Evolutionary conservation across 1,140 invertebrate genomes (phyloP).

Genomic region (Calephelis nemesis): DNA sequence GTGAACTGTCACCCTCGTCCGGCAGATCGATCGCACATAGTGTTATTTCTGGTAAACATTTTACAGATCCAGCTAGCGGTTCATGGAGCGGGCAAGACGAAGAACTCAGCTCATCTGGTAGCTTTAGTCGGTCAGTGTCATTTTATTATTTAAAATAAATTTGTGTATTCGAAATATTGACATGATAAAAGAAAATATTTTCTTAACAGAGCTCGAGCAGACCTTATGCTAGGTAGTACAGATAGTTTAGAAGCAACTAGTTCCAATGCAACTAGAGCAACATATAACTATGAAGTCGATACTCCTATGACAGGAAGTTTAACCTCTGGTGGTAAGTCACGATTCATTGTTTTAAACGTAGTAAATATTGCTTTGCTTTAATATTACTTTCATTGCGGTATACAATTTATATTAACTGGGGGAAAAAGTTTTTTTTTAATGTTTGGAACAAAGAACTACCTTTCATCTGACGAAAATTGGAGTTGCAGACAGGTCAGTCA

Average conservation of each 20-base stretch:
- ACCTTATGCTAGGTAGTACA: conserved; percentile 83
- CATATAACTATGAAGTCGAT: conserved; percentile 90
- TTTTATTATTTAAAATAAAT: conserved; percentile 1
- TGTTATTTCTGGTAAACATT: conserved; percentile 74
- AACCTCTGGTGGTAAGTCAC: conserved; percentile 82
- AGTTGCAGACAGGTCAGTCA: too few species aligned
- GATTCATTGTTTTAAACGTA: not conserved
- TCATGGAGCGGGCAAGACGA: conserved; percentile 78
- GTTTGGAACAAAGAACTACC: too few species aligned
- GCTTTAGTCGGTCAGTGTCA: conserved; percentile 69
- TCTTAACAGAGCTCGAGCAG: conserved; percentile 61
- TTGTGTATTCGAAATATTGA: not conserved
- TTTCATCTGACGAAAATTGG: too few species aligned
- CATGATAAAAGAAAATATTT: not conserved
- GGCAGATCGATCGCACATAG: conserved; percentile 75
- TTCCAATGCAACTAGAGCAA: conserved; percentile 88
- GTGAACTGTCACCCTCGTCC: conserved; percentile 77
- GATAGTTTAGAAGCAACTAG: conserved; percentile 85
- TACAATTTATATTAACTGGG: too few species aligned
- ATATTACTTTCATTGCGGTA: not conserved
- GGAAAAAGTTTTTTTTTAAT: too few species aligned
- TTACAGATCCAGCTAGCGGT: conserved; percentile 79
- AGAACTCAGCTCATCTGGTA: conserved; percentile 76
- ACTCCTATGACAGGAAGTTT: conserved; percentile 90
- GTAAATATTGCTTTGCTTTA: not conserved